A percentile compares a stretch with the other conserved stretches of the same genome.
Evolutionary conservation across 2,888 invertebrate species (phyloP).

Genomic region (Auanema freiburgensis): DNA sequence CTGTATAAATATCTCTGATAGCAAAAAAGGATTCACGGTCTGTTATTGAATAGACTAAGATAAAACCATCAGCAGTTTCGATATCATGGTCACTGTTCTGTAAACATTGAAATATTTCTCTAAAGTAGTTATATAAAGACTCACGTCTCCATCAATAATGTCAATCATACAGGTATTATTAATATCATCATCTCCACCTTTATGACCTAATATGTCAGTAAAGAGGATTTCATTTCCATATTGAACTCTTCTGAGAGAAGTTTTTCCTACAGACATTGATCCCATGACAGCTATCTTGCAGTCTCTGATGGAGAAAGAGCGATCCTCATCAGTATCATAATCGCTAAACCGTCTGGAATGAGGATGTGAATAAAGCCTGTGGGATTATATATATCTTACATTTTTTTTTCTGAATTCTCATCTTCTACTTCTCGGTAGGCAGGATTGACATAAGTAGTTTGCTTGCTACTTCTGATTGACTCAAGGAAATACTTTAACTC

Average conservation of each 20-base stretch:
- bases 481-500: conserved; percentile 32
- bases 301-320: conserved; percentile 25
- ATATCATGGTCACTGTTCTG: conserved; percentile 21
- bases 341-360: neutral
- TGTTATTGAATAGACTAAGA: conserved; percentile 35
- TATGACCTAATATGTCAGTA: conserved; percentile 25
- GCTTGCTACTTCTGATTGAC: conserved; percentile 27
- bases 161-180: conserved; percentile 31
- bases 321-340: conserved; percentile 2
- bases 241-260: conserved; percentile 36
- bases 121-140: neutral
- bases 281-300: conserved; percentile 43
- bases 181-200: conserved; percentile 14
- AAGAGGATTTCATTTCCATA: conserved; percentile 38
- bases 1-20: neutral
- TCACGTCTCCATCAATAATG: conserved; percentile 29
- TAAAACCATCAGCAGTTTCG: conserved; percentile 30
- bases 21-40: conserved; percentile 35
- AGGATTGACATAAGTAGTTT: conserved; percentile 19
- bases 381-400: neutral
- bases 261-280: conserved; percentile 39
- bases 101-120: neutral
- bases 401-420: neutral
- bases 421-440: neutral
- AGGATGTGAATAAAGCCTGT: neutral